phyloP scores from a whole-genome alignment of 2,888 invertebrate species.

The Callyntrura guangdongensis region DNA sequence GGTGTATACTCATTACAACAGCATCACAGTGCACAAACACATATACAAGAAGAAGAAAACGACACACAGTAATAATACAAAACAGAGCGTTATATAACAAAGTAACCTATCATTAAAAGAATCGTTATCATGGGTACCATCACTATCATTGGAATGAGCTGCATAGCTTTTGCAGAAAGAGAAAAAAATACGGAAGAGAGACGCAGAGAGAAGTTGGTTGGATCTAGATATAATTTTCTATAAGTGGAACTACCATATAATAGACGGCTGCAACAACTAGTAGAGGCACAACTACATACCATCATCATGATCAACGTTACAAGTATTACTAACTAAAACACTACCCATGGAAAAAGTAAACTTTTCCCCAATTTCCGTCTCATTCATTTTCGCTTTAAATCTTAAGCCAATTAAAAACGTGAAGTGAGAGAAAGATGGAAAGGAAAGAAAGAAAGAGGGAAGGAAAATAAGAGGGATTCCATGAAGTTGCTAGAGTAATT shows the following conservation, averaged over 20 bases:
- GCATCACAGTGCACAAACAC: not conserved
- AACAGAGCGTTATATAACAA: slow-evolving; percentile 45
- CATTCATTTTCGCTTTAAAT: slow-evolving; percentile 77
- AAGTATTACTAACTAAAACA: slow-evolving; percentile 35
- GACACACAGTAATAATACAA: slow-evolving; percentile 54
- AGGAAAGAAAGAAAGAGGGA: not conserved
- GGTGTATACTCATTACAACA: slow-evolving; percentile 44
- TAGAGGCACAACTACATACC: not conserved
- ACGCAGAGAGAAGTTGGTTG: slow-evolving; percentile 23
- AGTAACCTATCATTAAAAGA: slow-evolving; percentile 72
- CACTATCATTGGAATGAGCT: slow-evolving; percentile 29
- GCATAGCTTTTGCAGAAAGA: slow-evolving; percentile 26
- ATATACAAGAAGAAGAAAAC: not conserved
- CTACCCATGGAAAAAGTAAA: slow-evolving; percentile 49
- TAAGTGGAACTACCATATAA: not conserved
- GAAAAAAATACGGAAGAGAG: not conserved
- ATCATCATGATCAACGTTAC: slow-evolving; percentile 34
- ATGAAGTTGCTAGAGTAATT: slow-evolving; percentile 79
- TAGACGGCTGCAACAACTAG: not conserved
- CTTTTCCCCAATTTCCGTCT: slow-evolving; percentile 73
- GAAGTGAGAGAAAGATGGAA: slow-evolving; percentile 68
- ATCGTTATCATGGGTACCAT: slow-evolving; percentile 66
- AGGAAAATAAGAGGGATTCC: slow-evolving; percentile 64
- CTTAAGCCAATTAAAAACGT: slow-evolving; percentile 79
- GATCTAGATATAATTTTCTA: not conserved